phyloP scores from a whole-genome alignment of 2,797 vertebrate species.

The Propithecus perrieri region DNA sequence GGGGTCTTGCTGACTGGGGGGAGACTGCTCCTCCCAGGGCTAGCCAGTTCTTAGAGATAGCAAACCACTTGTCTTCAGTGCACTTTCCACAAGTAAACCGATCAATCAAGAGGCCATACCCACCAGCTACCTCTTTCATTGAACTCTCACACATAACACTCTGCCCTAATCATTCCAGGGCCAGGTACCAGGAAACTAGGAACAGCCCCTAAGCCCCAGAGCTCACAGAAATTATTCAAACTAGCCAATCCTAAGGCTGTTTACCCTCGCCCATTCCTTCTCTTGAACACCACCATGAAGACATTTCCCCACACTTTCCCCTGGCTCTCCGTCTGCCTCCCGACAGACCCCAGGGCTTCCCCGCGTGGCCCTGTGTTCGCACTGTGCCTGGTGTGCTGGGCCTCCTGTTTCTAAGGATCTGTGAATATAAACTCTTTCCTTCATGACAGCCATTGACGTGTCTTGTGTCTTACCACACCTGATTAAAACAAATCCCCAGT shows the following conservation, averaged over 20 bases:
- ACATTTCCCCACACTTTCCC: too few relatives aligned
- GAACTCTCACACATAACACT: background rate
- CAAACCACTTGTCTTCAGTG: background rate
- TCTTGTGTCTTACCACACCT: background rate
- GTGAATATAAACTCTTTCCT: background rate
- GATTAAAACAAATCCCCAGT: background rate
- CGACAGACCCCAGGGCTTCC: background rate
- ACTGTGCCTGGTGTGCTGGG: background rate
- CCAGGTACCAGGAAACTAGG: background rate
- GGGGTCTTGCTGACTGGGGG: background rate
- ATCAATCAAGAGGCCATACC: background rate
- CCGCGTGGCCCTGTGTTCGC: rapidly evolving
- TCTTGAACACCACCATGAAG: background rate
- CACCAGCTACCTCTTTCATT: background rate
- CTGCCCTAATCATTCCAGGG: background rate
- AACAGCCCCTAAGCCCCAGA: background rate
- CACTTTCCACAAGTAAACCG: background rate
- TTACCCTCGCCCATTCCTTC: background rate
- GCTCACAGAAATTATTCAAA: background rate
- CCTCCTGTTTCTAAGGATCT: background rate
- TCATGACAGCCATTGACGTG: background rate
- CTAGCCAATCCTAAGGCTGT: background rate
- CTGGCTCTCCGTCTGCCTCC: background rate
- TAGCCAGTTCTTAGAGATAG: background rate
- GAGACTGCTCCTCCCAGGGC: background rate